Base-by-base conservation (phyloP, 2,797 vertebrate genomes). In the Enteromius afrohamiltoni region DNA sequence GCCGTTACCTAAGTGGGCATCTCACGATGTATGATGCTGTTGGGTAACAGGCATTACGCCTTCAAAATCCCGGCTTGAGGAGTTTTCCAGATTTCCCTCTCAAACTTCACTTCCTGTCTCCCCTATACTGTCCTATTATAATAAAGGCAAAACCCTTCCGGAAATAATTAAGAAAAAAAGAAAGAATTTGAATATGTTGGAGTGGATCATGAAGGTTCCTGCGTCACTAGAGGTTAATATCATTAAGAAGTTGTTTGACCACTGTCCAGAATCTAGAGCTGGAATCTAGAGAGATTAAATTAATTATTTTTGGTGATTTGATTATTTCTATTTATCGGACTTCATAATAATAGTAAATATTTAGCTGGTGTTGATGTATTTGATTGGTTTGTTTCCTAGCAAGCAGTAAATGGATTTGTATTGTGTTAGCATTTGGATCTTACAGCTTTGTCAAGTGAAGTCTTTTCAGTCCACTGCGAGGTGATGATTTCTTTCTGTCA, bases 401-500 rank as follows among this genome's bases (percentile, higher is more conserved):
- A 19, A 34, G 47, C 71, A 37, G 71, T 34, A 14, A 74, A 14
- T 6, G 29, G 19, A 21, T 29, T 34, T 53, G 71, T n/a, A 29
- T 29, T 74, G 71, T 74, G 19, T 6, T 53, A 29, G 26, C 42
- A 2, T 53, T 53, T 49, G 34, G 19, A 34, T 53, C 8, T 49
- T 51, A 31, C 45, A 21, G 47, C 17, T 31, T 31, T 73, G 9
- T 19, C 70, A 73, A 14, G 2, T 2, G 1, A 31, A 51, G 45
- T 71, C 26, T 29, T 73, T 47, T 73, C 17, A 51, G 45, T 31
- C 69, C 8, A 73, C 19, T 51, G 16, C 10, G 45, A 49, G 45
- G 4, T 31, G 9, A 31, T 51, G 70, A 31, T 73, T 47, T 51
- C 26, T 92, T 85, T 49, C 87, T 70, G 79, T 75, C 75, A 84